Base-by-base conservation (phyloP, 2,888 invertebrate species). In the Microdon myrmicae region DNA sequence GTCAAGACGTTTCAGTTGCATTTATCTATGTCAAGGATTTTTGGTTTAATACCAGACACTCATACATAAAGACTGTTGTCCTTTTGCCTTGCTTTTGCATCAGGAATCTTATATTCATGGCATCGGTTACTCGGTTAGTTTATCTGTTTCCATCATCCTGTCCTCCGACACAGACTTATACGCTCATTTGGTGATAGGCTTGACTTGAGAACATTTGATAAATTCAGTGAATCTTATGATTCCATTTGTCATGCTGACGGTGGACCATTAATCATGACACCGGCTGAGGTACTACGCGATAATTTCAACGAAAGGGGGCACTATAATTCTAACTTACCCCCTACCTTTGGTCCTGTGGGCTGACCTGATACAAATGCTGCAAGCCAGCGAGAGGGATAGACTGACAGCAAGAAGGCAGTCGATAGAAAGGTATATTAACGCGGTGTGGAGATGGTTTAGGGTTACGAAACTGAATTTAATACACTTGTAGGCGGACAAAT, bases 171-270 rank as follows among this genome's bases (percentile, higher is more conserved):
- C 23, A 17, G 10, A 19, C 13, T 26, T 34, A 34, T 41, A 28
- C 43, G 17, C 53, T 29, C 45, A 25, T 31, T 25, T 53, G 37
- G 51, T 55, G 45, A 41, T 64, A 51, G 64, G 51, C 58, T 64
- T 64, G 56, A 58, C 41, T 56, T 58, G 51, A 29, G 39, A 51
- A 41, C 49, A 45, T 51, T 69, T 72, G 72, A 71, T 72, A 71
- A 71, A 71, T 71, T 68, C 67, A 68, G 67, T 64, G 71, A 70
- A 68, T 71, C 68, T 67, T 69, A 69, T 70, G 70, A 71, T 72
- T 71, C 69, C 73, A 73, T 73, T 73, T 73, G 73, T 73, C 73
- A 73, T 70, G 67, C 56, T 70, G 71, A 55, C 71, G 68, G 56
- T 68, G 68, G 67, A 68, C 68, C 72, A 73, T 72, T 72, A 71